These are phyloP conservation scores for Parnassius orleans DNA, from an alignment of 2,888 invertebrate genomes.

Conservation along the genomic window DNA sequence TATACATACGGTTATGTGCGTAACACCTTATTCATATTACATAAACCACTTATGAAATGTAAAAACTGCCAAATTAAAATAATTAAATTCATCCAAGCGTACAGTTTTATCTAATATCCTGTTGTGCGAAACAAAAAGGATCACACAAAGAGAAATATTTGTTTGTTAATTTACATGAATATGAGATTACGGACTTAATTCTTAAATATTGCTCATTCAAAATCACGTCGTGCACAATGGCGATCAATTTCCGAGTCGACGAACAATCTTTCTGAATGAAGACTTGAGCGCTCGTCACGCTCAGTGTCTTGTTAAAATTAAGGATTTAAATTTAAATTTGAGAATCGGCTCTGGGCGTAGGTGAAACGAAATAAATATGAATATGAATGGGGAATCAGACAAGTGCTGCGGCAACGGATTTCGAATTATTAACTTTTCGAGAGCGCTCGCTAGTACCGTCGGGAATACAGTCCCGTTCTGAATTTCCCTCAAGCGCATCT, in stretches of 20 bases:
- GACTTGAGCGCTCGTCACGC: conserved; percentile 34
- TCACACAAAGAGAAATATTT: conserved; percentile 26
- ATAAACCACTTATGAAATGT: not conserved
- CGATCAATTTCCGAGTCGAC: conserved; percentile 67
- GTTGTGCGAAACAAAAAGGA: conserved; percentile 24
- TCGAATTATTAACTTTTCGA: conserved; percentile 78
- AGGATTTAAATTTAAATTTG: conserved; percentile 75
- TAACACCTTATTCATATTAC: too few relatives aligned
- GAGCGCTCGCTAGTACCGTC: conserved; percentile 61
- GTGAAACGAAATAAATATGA: conserved; percentile 80
- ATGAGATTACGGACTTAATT: conserved; percentile 69
- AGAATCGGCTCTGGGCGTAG: conserved; percentile 62
- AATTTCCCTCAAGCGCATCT: conserved; percentile 51
- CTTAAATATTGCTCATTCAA: conserved; percentile 61
- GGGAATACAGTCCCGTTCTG: conserved; percentile 35
- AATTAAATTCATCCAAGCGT: conserved; percentile 27
- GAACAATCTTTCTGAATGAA: conserved; percentile 60
- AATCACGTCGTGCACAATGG: conserved; percentile 61
- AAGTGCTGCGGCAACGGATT: conserved; percentile 66
- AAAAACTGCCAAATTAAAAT: conserved; percentile 14
- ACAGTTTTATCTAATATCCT: conserved; percentile 25
- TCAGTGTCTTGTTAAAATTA: conserved; percentile 71
- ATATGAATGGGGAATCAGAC: conserved; percentile 78
- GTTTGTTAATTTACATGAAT: conserved; percentile 70
- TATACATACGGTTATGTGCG: too few relatives aligned